Evolutionary conservation across 1,140 invertebrate species (phyloP).

Genomic region (Cardiocondyla obscurior): DNA sequence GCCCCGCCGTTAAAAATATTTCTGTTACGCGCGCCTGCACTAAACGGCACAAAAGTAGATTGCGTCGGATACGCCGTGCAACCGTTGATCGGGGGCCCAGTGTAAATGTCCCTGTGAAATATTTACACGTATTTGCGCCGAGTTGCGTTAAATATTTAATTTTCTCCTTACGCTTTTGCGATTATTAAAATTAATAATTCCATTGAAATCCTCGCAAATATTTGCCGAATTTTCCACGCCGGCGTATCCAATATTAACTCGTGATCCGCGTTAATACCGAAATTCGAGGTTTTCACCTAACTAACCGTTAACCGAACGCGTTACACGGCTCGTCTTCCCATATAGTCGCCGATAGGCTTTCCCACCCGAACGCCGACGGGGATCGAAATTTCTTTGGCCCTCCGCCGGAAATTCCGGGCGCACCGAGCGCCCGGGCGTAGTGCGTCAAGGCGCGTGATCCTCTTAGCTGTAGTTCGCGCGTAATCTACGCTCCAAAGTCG

Average conservation of each 20-base stretch:
- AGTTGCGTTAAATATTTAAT: constrained; percentile 57
- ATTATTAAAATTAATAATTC: constrained; percentile 62
- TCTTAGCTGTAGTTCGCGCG: constrained; percentile 72
- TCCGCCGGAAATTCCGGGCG: constrained; percentile 1
- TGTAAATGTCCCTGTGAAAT: constrained; percentile 48
- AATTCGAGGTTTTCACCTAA: constrained; percentile 20
- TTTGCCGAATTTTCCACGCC: constrained; percentile 43
- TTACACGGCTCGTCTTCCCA: constrained; percentile 1
- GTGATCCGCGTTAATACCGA: constrained; percentile 34
- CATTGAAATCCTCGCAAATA: constrained; percentile 50
- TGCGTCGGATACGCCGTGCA: background rate
- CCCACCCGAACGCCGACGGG: background rate
- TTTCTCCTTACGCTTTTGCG: constrained; percentile 16
- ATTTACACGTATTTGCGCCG: constrained; percentile 49
- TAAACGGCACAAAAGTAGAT: constrained; percentile 33
- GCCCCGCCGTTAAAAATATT: constrained; percentile 47
- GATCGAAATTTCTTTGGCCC: constrained; percentile 21
- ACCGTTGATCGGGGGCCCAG: background rate
- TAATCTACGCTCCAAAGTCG: constrained; percentile 74
- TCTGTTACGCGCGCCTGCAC: constrained; percentile 48
- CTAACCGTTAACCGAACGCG: constrained; percentile 5
- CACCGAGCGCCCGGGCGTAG: constrained; percentile 20
- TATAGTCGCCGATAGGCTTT: background rate
- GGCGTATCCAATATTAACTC: constrained; percentile 49
- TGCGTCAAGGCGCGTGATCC: constrained; percentile 58